Evolutionary conservation across 2,888 invertebrate species (phyloP), one percentile per base, ranked within the genome.

Genomic region (Timema podura): DNA sequence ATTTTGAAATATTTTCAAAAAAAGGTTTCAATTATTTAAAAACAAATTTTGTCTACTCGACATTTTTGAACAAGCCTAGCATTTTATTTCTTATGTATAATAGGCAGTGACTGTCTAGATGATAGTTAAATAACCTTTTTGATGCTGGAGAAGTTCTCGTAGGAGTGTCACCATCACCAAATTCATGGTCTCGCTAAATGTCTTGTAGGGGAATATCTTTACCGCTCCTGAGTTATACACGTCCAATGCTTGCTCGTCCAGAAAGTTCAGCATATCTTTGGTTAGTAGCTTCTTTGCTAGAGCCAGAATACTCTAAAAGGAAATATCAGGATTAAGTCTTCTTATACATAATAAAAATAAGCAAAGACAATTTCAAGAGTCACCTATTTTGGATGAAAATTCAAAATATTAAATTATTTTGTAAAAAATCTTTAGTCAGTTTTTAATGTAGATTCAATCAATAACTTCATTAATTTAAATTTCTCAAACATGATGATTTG

Each of bases 111-210:
- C 30, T 30, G 30, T 30, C 30, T 30, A 30, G 30, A 2, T 3
- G 3, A 30, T 30, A 30, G 30, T 30, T 30, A 30, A 30, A 30
- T 30, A 30, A 30, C 85, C 83, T 79, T 90, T 91, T 79, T 96
- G 95, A 79, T 93, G 91, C 77, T 95, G 94, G 71, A 98, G 82
- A 68, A 98, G 82, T 80, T 99, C 98, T 73, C 96, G 85, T 72
- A 99, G 82, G 68, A 98, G 82, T 0, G 96, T 94, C 0, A 98
- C 93, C 87, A 96, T 89, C 0, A 96, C 96, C 69, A 98, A 83
- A 80, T 95, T 96, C 69, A 98, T 84, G 0, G 95, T 95, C 82
- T 99, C 98, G 72, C 95, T 96, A 79, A 97, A 95, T 0, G 94
- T 93, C 78, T 93, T 92, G 82, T 98, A 98, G 0, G 96, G 95